These are phyloP conservation scores for Drosophila ogumai DNA, from an alignment of 1,140 invertebrate species.

Conservation along the genomic window DNA sequence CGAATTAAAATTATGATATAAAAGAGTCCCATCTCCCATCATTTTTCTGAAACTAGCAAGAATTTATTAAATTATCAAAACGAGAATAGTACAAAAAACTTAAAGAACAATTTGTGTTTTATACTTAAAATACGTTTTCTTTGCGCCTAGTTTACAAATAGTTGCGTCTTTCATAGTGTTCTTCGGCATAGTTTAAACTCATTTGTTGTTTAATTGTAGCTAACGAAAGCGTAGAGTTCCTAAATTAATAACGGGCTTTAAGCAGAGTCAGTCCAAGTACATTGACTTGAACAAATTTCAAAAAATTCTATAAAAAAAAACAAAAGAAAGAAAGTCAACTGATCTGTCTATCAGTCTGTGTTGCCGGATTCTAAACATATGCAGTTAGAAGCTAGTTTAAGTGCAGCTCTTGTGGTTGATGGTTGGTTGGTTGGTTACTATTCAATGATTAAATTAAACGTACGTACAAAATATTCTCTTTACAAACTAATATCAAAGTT, in stretches of 20 bases:
- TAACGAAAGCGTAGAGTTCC: conserved; percentile 18
- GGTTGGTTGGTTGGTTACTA: conserved; percentile 31
- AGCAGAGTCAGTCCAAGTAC: conserved; percentile 3
- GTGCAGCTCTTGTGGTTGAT: conserved; percentile 31
- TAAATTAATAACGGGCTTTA: conserved; percentile 13
- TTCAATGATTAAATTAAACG: conserved; percentile 70
- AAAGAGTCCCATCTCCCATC: neutral
- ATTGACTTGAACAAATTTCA: conserved; percentile 11
- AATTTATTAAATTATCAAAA: conserved; percentile 70
- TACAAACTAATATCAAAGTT: conserved; percentile 95
- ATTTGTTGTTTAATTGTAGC: conserved; percentile 18
- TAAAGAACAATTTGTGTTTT: conserved; percentile 54
- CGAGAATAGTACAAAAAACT: conserved; percentile 64
- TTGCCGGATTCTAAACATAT: conserved; percentile 5
- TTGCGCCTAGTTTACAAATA: conserved; percentile 27
- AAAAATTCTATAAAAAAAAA: conserved; percentile 11
- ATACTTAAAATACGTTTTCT: conserved; percentile 37
- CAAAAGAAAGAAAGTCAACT: conserved; percentile 19
- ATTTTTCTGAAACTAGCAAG: conserved; percentile 60
- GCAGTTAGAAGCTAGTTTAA: conserved; percentile 12
- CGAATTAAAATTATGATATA: too few species aligned
- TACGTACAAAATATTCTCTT: conserved; percentile 75
- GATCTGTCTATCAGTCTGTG: conserved; percentile 2
- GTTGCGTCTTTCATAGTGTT: conserved; percentile 43
- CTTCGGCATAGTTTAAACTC: conserved; percentile 30